Percentiles rank a stretch among this genome's conserved stretches.
These are phyloP conservation scores for Chloroclystis v-ata DNA, from an alignment of 2,888 invertebrate genomes.

Conservation along the genomic window DNA sequence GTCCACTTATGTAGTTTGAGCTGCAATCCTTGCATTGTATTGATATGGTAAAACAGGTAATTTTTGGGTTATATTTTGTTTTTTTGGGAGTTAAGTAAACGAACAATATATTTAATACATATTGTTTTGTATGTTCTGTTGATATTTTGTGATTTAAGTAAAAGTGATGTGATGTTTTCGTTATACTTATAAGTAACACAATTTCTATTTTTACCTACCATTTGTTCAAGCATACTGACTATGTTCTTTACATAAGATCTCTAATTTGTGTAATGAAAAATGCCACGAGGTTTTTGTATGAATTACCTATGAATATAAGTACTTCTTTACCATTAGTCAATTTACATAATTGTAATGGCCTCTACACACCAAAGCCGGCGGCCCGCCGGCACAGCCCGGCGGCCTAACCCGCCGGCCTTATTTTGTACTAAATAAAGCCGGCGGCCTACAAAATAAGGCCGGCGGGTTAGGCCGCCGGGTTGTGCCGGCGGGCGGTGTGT, in stretches of 20 bases:
- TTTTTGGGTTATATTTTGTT: background rate
- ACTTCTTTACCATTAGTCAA: slow-evolving; percentile 7
- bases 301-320: background rate
- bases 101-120: slow-evolving; percentile 1
- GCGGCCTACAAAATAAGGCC: too few species aligned
- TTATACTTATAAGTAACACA: slow-evolving; percentile 38
- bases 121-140: slow-evolving; percentile 20
- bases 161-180: slow-evolving; percentile 47
- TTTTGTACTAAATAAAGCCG: too few species aligned
- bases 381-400: too few species aligned
- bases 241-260: slow-evolving; percentile 12
- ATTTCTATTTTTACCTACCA: slow-evolving; percentile 22
- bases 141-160: slow-evolving; percentile 37
- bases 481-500: too few species aligned
- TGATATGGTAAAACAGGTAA: too few species aligned
- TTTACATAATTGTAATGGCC: too few species aligned
- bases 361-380: too few species aligned
- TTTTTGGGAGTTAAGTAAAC: background rate
- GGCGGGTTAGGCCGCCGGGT: too few species aligned
- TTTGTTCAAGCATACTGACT: slow-evolving; percentile 1
- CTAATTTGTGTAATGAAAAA: slow-evolving; percentile 2
- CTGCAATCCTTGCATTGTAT: too few species aligned
- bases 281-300: too few species aligned
- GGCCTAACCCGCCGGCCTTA: too few species aligned
- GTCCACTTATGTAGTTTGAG: too few species aligned